A percentile compares a stretch with the other conserved stretches of the same genome.
phyloP scores from a whole-genome alignment of 2,797 vertebrate genomes.

The Sciurus carolinensis region DNA sequence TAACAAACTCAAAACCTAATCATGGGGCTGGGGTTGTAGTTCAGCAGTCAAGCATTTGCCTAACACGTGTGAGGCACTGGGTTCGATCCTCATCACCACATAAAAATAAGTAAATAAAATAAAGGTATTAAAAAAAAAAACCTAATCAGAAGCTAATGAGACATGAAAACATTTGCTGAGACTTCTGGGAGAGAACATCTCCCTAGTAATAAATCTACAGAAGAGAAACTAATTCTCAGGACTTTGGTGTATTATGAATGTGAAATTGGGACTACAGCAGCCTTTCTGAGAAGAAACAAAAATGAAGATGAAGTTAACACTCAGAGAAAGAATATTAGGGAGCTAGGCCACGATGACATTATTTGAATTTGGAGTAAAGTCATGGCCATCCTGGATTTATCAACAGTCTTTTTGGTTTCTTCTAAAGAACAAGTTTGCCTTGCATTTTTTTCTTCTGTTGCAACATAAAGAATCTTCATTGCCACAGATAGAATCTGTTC shows the following conservation, averaged over 20 bases:
- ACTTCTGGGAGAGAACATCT: neutral
- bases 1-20: neutral
- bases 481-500: constrained; percentile 34
- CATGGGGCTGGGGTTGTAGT: no score
- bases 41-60: no score
- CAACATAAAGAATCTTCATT: constrained; percentile 25
- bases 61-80: no score
- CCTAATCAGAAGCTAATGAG: constrained; percentile 2
- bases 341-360: neutral
- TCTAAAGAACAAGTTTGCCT: constrained; percentile 18
- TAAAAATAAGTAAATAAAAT: no score
- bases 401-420: constrained; percentile 5
- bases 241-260: neutral
- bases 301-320: neutral
- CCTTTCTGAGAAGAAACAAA: neutral
- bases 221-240: neutral
- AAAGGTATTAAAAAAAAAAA: no score
- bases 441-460: constrained; percentile 7
- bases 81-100: no score
- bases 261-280: neutral
- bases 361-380: constrained; percentile 36
- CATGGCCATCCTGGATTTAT: neutral
- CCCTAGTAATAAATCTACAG: neutral
- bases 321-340: neutral
- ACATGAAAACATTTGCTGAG: neutral